A percentile compares a stretch with the other conserved stretches of the same genome.
phyloP scores from a whole-genome alignment of 2,797 vertebrate species.

The Rhinichthys osculus region DNA sequence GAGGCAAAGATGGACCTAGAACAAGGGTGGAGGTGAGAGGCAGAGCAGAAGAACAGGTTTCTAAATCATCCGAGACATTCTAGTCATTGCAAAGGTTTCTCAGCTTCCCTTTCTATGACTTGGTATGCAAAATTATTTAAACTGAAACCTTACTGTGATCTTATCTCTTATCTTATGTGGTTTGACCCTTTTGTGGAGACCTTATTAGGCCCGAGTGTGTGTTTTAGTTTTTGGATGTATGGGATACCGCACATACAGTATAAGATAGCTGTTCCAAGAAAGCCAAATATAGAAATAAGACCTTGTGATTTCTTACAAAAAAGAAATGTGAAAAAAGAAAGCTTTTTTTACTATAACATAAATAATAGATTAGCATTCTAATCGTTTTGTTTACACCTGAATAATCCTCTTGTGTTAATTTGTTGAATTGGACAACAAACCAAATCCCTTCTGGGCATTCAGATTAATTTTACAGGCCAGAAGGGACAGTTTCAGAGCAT shows the following conservation, averaged over 20 bases:
- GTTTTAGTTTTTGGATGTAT: not conserved
- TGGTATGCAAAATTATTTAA: slow-evolving; percentile 7
- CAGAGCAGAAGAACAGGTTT: slow-evolving; percentile 52
- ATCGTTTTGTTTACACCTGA: not conserved
- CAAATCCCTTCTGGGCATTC: slow-evolving; percentile 5
- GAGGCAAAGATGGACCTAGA: slow-evolving; percentile 40
- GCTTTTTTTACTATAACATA: not conserved
- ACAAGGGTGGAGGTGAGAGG: slow-evolving; percentile 13
- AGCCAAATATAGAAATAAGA: not conserved
- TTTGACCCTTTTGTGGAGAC: slow-evolving; percentile 29
- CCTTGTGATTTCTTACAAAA: not conserved
- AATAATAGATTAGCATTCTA: not conserved
- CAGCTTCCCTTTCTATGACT: not conserved
- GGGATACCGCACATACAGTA: not conserved
- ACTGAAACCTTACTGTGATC: slow-evolving; percentile 32
- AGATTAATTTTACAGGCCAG: not conserved
- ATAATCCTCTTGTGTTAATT: slow-evolving; percentile 1
- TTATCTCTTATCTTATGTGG: slow-evolving; percentile 23
- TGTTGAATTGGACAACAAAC: not conserved
- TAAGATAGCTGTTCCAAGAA: not conserved
- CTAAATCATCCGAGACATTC: slow-evolving; percentile 23
- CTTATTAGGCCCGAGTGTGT: slow-evolving; percentile 30
- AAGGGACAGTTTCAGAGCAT: slow-evolving; percentile 8
- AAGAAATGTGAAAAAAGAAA: not conserved
- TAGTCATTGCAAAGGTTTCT: slow-evolving; percentile 37